Evolutionary conservation across 92 coral and sea anemone species (phyloP).

Genomic region (Siderastrea siderea): DNA sequence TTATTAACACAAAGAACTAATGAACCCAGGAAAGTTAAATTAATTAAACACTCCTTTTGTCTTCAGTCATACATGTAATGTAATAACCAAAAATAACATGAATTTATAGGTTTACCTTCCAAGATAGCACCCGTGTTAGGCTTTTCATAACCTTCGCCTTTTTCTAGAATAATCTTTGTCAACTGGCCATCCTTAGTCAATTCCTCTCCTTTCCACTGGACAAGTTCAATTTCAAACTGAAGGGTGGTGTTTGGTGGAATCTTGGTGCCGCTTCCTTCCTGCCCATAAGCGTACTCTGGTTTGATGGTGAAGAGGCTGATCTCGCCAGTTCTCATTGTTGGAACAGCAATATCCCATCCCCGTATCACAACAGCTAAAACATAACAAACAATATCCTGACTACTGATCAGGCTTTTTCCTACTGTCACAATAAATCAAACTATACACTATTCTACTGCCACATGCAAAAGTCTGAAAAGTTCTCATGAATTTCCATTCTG

Average conservation of each 20-base stretch:
- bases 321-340: conserved; percentile 87
- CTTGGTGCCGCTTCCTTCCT: conserved; percentile 78
- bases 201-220: conserved; percentile 89
- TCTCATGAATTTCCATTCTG: no score
- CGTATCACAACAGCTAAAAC: conserved; percentile 84
- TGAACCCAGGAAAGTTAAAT: no score
- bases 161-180: conserved; percentile 74
- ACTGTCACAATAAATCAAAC: no score
- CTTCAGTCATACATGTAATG: not conserved
- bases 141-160: conserved; percentile 85
- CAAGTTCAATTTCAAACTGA: conserved; percentile 85
- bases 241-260: conserved; percentile 88
- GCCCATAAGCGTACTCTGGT: conserved; percentile 91
- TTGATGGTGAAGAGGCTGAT: conserved; percentile 74
- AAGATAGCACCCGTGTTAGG: conserved; percentile 85
- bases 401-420: no score
- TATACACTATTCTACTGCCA: no score
- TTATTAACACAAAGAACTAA: no score
- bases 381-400: not conserved
- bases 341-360: conserved; percentile 92
- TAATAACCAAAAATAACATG: no score
- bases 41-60: no score
- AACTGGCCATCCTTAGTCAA: conserved; percentile 84
- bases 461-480: no score
- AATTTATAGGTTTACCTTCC: conserved; percentile 68